phyloP scores from a whole-genome alignment of 2,113 vertebrate genomes.

The Xenopus borealis region DNA sequence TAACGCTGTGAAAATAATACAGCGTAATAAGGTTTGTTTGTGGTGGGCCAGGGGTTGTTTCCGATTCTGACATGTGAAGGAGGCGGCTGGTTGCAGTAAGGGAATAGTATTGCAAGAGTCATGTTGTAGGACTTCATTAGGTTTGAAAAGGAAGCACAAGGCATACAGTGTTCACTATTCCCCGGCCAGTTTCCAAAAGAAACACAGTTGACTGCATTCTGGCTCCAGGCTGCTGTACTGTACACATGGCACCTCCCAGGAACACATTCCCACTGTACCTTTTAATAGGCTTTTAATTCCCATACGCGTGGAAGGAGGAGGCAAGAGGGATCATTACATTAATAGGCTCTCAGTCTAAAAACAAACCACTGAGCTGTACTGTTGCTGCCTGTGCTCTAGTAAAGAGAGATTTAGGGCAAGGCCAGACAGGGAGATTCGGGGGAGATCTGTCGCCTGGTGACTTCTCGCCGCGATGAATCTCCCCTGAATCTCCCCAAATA shows the following conservation, averaged over 20 bases:
- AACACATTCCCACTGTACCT: slow-evolving; percentile 46
- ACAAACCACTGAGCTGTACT: slow-evolving; percentile 28
- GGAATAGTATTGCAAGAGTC: background rate
- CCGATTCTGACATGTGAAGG: slow-evolving; percentile 22
- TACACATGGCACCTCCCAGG: slow-evolving; percentile 43
- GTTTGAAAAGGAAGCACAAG: slow-evolving; percentile 33
- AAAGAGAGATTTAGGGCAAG: background rate
- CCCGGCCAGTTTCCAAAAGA: slow-evolving; percentile 41
- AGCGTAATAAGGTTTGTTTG: slow-evolving; percentile 37
- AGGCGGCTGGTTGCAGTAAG: slow-evolving; percentile 16
- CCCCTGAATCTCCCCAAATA: no score
- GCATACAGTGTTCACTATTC: slow-evolving; percentile 31
- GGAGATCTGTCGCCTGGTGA: no score
- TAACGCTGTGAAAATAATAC: slow-evolving; percentile 9
- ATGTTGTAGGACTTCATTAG: slow-evolving; percentile 25
- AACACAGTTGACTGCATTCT: slow-evolving; percentile 35
- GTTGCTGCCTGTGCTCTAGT: slow-evolving; percentile 7
- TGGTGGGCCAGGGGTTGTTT: background rate
- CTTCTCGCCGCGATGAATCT: no score
- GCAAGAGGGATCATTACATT: slow-evolving; percentile 37
- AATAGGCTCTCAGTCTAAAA: slow-evolving; percentile 42
- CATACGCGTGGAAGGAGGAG: slow-evolving; percentile 40
- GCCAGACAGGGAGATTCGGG: no score
- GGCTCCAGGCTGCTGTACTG: slow-evolving; percentile 44
- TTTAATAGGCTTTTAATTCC: slow-evolving; percentile 47